Evolutionary conservation across 2,113 vertebrate species (phyloP), one percentile per base, ranked within the genome.

Genomic region (Spea multiplicata): DNA sequence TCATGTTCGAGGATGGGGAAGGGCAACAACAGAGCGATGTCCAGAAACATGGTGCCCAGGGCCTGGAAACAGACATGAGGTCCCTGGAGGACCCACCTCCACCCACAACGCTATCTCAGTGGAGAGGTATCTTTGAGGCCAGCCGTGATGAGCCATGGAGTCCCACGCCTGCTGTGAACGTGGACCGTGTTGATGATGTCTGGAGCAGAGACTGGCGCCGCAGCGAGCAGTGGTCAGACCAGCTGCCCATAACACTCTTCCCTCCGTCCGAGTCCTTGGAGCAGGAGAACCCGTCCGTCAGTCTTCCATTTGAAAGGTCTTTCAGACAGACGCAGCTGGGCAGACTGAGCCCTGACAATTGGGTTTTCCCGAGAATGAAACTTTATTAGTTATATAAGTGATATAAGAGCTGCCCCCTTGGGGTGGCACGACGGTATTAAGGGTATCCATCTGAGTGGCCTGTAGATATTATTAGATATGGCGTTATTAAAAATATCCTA

Each of bases 291-390:
- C 77, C 66, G 8, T 52, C 80, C 55, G 8, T 72, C 82, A 0
- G 74, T 76, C 8, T 64, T 67, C 66, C 67, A 80, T 0, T 71
- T 84, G n/a, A 84, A 81, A 16, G 82, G 74, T 44, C 83, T 81
- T 16, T 85, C 57, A 53, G 75, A 64, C 64, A 49, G 45, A 1
- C 2, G 84, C 84, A 81, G 17, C 68, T 85, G 71, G 61, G 78
- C 61, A 86, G 68, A 66, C 83, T 65, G 13, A 92, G 90, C 71
- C 91, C 92, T 1, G 88, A 91, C 48, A 66, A 67, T 45, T 95
- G 91, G 92, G 85, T 86, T 61, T 95, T 93, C 76, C 92, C 94
- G 78, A 91, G 92, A n/a, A 94, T 94, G 91, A 92, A 88, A 84
- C 84, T 93, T 0, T 94, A 93, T 82, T 96, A 59, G 49, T 7